Conservation (phyloP, 1,140 invertebrate genomes). For the Drosophila asahinai region DNA sequence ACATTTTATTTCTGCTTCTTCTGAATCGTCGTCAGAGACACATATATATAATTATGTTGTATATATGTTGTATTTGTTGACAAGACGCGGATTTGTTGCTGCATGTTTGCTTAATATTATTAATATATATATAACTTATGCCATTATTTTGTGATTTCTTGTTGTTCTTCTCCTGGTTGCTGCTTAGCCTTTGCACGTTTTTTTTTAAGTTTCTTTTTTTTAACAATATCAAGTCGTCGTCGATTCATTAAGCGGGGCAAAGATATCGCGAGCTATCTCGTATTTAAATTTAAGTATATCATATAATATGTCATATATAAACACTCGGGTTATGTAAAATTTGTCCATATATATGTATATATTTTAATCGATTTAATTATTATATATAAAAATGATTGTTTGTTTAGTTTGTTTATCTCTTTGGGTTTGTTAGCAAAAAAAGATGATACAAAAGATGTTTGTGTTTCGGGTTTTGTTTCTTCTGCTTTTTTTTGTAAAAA, state of each 20-base stretch:
- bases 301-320: conserved; percentile 45
- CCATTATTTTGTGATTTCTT: conserved; percentile 59
- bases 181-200: conserved; percentile 59
- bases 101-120: conserved; percentile 48
- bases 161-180: conserved; percentile 46
- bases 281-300: conserved; percentile 48
- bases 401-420: conserved; percentile 57
- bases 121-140: conserved; percentile 63
- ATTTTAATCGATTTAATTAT: conserved; percentile 55
- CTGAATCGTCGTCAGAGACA: conserved; percentile 49
- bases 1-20: conserved; percentile 75
- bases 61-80: conserved; percentile 64
- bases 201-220: conserved; percentile 27
- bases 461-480: conserved; percentile 18
- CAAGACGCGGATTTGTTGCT: conserved; percentile 79
- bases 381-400: conserved; percentile 80
- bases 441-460: conserved; percentile 73
- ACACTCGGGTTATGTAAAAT: conserved; percentile 71
- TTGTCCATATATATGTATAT: conserved; percentile 53
- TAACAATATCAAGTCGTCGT: conserved; percentile 63
- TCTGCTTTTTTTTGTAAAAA: conserved; percentile 67
- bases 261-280: conserved; percentile 34
- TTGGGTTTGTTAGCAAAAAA: conserved; percentile 80
- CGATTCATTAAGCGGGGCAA: conserved; percentile 55
- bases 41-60: conserved; percentile 40